Evolutionary conservation across 2,888 invertebrate species (phyloP), one percentile per base, ranked within the genome.

Genomic region (Crepidodera aurea): DNA sequence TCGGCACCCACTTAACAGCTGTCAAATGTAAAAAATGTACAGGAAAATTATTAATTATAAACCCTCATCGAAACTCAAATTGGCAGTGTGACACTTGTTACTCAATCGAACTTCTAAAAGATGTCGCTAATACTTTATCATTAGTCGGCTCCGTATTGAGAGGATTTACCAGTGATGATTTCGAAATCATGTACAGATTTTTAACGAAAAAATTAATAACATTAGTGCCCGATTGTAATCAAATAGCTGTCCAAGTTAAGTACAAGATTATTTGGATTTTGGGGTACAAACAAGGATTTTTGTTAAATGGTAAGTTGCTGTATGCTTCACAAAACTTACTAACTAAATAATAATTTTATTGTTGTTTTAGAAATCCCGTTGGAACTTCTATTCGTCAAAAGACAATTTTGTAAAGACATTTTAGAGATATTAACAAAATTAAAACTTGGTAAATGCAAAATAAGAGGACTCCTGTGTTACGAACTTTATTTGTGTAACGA

Each of bases 71-170:
- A 37, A 83, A 83, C 48, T 81, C 84, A 15, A 65, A 82, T 0
- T 90, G 90, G 90, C 79, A 80, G 18, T 90, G 90, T 72, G 78
- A 84, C 56, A 78, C 82, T 32, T 90, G 90, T 65, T 74, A 76
- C 8, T 50, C 54, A 6, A 8, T 55, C 1, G 63, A 68, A 39
- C 83, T 84, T 0, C 75, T 78, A 46, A 82, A 80, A 58, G 86
- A 86, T 72, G 83, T 88, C 64, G 81, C 81, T 42, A 74, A 82
- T 4, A 73, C 84, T 48, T 83, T 85, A 74, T 79, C 80, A 27
- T 83, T 84, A 54, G 77, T 90, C 10, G 86, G 85, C 22, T 84
- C 85, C 59, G 80, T 87, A 18, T 76, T 88, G 63, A 82, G 83
- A 40, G 80, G 83, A 44, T 76, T 86, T 57, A 78, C 84, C 60